Evolutionary conservation across 2,113 vertebrate species (phyloP).

Genomic region (Halcyon senegalensis): DNA sequence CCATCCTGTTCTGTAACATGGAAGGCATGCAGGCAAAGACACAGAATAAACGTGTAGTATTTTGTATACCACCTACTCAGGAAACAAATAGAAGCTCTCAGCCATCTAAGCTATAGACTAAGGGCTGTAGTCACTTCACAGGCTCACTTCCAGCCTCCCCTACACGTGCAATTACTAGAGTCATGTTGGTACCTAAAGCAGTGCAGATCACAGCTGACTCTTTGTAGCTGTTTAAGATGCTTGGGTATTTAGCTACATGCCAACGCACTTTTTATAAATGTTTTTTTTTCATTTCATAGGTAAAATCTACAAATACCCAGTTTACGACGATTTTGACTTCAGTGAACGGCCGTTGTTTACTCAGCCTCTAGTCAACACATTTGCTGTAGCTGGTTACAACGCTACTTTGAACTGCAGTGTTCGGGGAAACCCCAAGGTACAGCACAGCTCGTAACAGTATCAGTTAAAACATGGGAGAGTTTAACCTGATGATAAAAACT

Average conservation of each 20-base stretch:
- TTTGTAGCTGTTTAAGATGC: neutral
- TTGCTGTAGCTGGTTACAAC: constrained; percentile 92
- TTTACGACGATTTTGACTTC: constrained; percentile 90
- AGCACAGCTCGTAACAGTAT: neutral
- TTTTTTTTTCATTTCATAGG: constrained; percentile 63
- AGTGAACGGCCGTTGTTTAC: constrained; percentile 91
- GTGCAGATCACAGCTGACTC: neutral
- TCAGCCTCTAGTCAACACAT: constrained; percentile 91
- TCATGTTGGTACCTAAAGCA: neutral
- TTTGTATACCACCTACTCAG: neutral
- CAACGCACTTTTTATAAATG: neutral
- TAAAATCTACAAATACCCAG: constrained; percentile 88
- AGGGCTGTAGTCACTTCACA: neutral
- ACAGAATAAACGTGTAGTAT: fast-evolving
- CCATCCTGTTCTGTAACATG: neutral
- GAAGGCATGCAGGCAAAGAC: neutral
- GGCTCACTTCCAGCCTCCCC: neutral
- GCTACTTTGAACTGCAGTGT: constrained; percentile 95
- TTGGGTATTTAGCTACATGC: neutral
- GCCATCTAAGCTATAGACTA: neutral
- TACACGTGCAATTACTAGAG: neutral
- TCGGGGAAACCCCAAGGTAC: constrained; percentile 94
- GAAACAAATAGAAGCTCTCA: neutral
- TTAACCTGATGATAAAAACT: neutral
- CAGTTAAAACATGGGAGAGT: fast-evolving